Conservation (phyloP, 2,888 invertebrate species). For the Cabera pusaria region DNA sequence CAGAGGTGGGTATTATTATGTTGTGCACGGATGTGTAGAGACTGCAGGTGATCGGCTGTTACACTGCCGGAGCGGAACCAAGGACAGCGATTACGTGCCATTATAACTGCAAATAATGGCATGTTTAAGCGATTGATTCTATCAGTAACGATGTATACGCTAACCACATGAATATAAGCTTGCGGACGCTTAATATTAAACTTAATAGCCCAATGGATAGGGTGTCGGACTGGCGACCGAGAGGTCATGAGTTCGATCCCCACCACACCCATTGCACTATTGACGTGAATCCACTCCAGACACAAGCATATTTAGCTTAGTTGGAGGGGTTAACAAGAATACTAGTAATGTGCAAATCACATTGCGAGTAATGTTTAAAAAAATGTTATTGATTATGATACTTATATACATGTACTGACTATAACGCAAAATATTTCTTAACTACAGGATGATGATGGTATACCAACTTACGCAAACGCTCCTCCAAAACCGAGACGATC, state of each 20-base stretch:
- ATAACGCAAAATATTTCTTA: background rate
- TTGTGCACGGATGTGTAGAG: conserved; percentile 48
- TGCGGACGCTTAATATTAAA: background rate
- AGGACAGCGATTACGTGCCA: conserved; percentile 65
- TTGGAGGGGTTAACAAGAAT: too few relatives aligned
- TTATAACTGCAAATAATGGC: conserved; percentile 55
- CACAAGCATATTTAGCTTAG: too few relatives aligned
- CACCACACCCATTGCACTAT: too few relatives aligned
- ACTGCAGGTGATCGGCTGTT: conserved; percentile 65
- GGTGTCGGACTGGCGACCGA: too few relatives aligned
- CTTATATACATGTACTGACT: too few relatives aligned
- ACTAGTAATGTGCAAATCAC: too few relatives aligned
- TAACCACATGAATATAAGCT: conserved; percentile 2
- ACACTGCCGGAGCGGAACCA: conserved; percentile 70
- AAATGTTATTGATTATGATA: too few relatives aligned
- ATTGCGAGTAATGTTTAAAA: too few relatives aligned
- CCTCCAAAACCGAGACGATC: conserved; percentile 94
- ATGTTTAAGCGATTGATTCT: conserved; percentile 18
- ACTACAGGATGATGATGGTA: conserved; percentile 67
- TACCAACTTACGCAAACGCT: conserved; percentile 92
- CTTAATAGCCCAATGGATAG: background rate
- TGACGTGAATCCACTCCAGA: too few relatives aligned
- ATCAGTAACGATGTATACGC: conserved; percentile 25
- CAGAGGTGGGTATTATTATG: conserved; percentile 72
- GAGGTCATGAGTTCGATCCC: too few relatives aligned